Base-by-base conservation (phyloP, 1,140 invertebrate genomes). In the Uloborus diversus region DNA sequence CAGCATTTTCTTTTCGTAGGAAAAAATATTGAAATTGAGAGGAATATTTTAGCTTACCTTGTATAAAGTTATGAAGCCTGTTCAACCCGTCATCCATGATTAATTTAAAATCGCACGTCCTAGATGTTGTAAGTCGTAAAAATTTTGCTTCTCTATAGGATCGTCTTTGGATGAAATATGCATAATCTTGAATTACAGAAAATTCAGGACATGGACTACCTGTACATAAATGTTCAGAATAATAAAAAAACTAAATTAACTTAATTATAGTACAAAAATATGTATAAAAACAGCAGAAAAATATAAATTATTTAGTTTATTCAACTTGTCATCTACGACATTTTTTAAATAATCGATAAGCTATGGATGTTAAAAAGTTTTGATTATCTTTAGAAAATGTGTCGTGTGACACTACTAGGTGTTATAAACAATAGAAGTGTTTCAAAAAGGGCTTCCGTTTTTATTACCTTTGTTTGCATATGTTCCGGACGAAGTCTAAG, bases 121-220 rank as follows among this genome's bases (percentile, higher is more conserved):
- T 1, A 9, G 53, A 30, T 13, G 35, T 3, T 17, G 65, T 69
- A 35, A 69, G 5, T 37, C 37, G 61, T 1, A 79, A 23, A 42
- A 69, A 69, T 32, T 56, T 79, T 28, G 65, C 30, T n/a, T 13
- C 30, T 33, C 65, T 33, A 23, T 79, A 79, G 11, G 53, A 62
- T 51, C 76, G 17, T 20, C 62, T 65, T 37, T 79, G 76, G 9
- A 79, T 79, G 28, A 79, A 79, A 49, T 69, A 61, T n/a, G 76
- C 35, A 64, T 79, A 27, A 69, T 79, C 76, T 69, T 69, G 65
- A 4, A 62, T n/a, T 17, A 79, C 65, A n/a, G 28, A 42, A 35
- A 69, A 79, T 27, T 69, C 65, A 42, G 76, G 76, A 17, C 76
- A 79, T n/a, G 65, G 65, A 9, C 69, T 33, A 62, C 30, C 76